Percentiles rank a stretch among this genome's conserved stretches.
phyloP scores from a whole-genome alignment of 2,888 invertebrate genomes.

The Hydriomena furcata region DNA sequence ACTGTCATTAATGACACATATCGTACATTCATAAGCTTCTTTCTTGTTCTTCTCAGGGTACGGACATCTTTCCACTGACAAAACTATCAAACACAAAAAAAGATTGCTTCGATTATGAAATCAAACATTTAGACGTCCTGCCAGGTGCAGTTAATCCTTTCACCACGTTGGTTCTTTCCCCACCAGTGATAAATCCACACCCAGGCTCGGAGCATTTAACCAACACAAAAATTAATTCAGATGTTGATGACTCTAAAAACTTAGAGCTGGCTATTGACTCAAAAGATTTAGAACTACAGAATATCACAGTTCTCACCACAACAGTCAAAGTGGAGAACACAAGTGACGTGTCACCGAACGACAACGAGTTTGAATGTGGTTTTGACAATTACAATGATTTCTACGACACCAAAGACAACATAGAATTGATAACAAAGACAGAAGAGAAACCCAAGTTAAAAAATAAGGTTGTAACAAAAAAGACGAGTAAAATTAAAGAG shows the following conservation, averaged over 20 bases:
- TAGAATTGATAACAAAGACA: background rate
- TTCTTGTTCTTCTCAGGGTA: slow-evolving; percentile 12
- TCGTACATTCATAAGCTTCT: too few relatives aligned
- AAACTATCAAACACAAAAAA: slow-evolving; percentile 24
- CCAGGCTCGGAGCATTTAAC: background rate
- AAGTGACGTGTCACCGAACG: background rate
- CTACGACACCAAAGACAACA: slow-evolving; percentile 11
- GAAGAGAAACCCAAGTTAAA: slow-evolving; percentile 1
- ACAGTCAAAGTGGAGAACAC: slow-evolving; percentile 15
- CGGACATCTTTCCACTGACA: slow-evolving; percentile 16
- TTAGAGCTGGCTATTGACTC: background rate
- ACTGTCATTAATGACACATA: too few relatives aligned
- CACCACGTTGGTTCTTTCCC: background rate
- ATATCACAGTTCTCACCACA: background rate
- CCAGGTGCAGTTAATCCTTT: background rate
- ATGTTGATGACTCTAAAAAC: background rate
- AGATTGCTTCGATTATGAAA: slow-evolving; percentile 23
- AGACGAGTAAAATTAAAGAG: slow-evolving; percentile 15
- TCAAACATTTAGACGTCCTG: slow-evolving; percentile 10
- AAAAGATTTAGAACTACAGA: background rate
- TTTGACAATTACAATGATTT: slow-evolving; percentile 6
- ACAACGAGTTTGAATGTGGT: background rate
- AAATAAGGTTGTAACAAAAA: slow-evolving; percentile 9
- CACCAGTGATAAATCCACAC: background rate
- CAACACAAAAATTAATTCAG: background rate